These are phyloP conservation scores for Sarcophilus harrisii DNA, from an alignment of 2,797 vertebrate genomes.

Conservation along the genomic window DNA sequence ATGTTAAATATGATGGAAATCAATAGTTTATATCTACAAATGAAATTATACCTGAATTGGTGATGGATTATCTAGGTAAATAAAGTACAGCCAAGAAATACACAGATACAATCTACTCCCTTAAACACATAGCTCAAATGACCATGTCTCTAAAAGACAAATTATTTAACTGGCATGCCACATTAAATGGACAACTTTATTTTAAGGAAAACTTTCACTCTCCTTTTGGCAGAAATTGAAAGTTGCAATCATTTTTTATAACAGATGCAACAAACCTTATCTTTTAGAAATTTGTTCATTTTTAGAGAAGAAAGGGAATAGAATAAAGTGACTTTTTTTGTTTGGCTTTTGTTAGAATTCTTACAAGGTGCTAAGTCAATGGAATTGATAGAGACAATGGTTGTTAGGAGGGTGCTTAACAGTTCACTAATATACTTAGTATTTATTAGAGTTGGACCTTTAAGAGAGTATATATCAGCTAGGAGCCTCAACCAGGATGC, in stretches of 20 bases:
- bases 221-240: neutral
- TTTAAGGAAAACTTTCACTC: neutral
- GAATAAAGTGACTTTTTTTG: neutral
- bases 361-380: too few species aligned
- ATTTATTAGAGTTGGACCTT: too few species aligned
- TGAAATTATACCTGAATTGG: neutral
- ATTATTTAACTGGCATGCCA: neutral
- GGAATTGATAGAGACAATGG: too few species aligned
- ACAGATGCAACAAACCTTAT: neutral
- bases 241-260: neutral
- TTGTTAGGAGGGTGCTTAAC: too few species aligned
- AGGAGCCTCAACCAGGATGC: too few species aligned
- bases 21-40: neutral
- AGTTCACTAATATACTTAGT: too few species aligned
- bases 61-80: neutral
- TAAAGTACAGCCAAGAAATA: neutral
- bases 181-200: neutral
- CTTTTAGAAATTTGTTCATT: neutral
- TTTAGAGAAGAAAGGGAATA: neutral
- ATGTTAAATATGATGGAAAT: too few species aligned
- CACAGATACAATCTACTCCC: neutral
- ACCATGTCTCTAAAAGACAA: neutral
- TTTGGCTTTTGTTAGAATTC: neutral
- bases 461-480: too few species aligned
- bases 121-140: neutral